A percentile compares a stretch with the other conserved stretches of the same genome.
These are phyloP conservation scores for Parasteatoda tepidariorum DNA, from an alignment of 1,140 invertebrate genomes.

Conservation along the genomic window DNA sequence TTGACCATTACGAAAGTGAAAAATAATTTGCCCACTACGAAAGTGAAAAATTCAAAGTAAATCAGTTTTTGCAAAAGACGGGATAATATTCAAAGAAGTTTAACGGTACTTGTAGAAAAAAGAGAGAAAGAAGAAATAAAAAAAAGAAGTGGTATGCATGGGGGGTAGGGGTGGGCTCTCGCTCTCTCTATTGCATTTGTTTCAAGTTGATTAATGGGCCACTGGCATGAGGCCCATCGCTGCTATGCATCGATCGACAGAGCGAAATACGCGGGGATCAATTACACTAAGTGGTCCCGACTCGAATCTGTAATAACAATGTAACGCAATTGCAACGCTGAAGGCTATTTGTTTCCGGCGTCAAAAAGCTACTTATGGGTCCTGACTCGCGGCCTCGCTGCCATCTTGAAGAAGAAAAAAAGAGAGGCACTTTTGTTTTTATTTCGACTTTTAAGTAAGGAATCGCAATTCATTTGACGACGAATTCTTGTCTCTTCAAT, in stretches of 20 bases:
- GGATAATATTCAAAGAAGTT: slow-evolving; percentile 36
- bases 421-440: not conserved
- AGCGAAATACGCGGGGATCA: slow-evolving; percentile 55
- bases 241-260: slow-evolving; percentile 18
- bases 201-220: slow-evolving; percentile 58
- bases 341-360: slow-evolving; percentile 60
- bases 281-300: slow-evolving; percentile 59
- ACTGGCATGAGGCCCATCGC: slow-evolving; percentile 54
- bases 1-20: slow-evolving; percentile 54
- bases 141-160: not conserved
- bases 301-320: slow-evolving; percentile 60
- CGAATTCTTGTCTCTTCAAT: no score
- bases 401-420: slow-evolving; percentile 25
- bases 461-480: slow-evolving; percentile 42
- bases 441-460: not conserved
- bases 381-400: slow-evolving; percentile 2
- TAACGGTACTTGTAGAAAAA: slow-evolving; percentile 48
- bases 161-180: not conserved
- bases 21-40: slow-evolving; percentile 59
- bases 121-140: slow-evolving; percentile 14
- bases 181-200: slow-evolving; percentile 43
- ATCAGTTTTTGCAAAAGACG: slow-evolving; percentile 54
- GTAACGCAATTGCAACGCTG: slow-evolving; percentile 60
- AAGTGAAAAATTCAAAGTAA: slow-evolving; percentile 55
- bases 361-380: slow-evolving; percentile 53